Evolutionary conservation across 2,113 vertebrate genomes (phyloP), one percentile per base, ranked within the genome.

Genomic region (Oxyura jamaicensis): DNA sequence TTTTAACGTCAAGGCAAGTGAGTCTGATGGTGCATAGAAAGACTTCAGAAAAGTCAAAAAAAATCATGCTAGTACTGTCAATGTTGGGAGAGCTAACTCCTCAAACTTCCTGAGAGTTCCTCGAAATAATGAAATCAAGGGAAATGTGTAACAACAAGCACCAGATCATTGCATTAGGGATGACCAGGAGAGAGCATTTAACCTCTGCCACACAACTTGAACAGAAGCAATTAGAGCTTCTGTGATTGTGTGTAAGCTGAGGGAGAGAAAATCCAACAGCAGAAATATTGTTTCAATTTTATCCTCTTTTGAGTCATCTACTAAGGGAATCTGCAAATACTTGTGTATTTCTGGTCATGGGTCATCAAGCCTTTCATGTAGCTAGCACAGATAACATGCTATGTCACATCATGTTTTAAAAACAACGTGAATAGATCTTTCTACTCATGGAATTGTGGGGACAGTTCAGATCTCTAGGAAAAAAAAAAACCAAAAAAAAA

Each of bases 241-340:
- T 71, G 56, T 33, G 73, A 92, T 35, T 11, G 3, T 50, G n/a
- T 88, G 59, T 42, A 84, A 93, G 52, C 35, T 17, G 67, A 59
- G 23, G 25, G 31, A 77, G 16, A 81, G 11, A 92, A 95, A 92
- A 74, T 3, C 60, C 77, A 93, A 93, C 3, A 72, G 66, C 82
- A 53, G 65, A 87, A 86, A 81, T 59, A 55, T 11, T 39, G 52
- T 62, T 95, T 87, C 77, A 89, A 9, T 87, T 81, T 71, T 39
- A 79, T 75, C 44, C 62, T 82, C 60, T 39, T 93, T 42, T 72
- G 69, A 95, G 69, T 84, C 89, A 86, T 56, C 81, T 78, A 81
- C 80, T 72, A 79, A 31, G 25, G 25, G 60, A 79, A 83, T 53
- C 48, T 77, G 48, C 36, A 88, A 85, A 77, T 44, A 53, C 52